Percentiles rank a stretch among this genome's conserved stretches.
These are phyloP conservation scores for Salvelinus sp. DNA, from an alignment of 2,113 vertebrate species.

Conservation along the genomic window DNA sequence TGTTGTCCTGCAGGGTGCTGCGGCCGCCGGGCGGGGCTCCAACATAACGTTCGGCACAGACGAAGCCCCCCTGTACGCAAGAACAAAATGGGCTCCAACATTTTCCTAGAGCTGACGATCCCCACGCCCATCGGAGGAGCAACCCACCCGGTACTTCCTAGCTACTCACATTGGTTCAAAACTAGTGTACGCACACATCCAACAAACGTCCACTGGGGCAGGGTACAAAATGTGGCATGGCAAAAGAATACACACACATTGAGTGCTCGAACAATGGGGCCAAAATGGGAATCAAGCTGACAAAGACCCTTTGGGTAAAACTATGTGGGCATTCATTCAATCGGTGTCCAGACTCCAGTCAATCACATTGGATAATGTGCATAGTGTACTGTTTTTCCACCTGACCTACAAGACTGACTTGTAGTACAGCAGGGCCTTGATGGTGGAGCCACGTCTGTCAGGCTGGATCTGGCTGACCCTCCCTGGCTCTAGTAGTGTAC, in stretches of 20 bases:
- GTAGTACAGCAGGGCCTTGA: too few relatives aligned
- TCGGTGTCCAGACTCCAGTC: too few relatives aligned
- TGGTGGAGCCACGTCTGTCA: too few relatives aligned
- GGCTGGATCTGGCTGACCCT: too few relatives aligned
- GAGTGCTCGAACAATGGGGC: not conserved
- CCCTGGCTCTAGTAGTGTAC: too few relatives aligned
- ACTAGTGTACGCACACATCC: not conserved
- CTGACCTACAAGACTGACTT: too few relatives aligned
- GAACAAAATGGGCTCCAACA: slow-evolving; percentile 94
- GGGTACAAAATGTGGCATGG: too few relatives aligned
- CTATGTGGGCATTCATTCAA: too few relatives aligned
- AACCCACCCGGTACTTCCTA: slow-evolving; percentile 74
- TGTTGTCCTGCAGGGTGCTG: slow-evolving; percentile 80
- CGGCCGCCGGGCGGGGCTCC: slow-evolving; percentile 92
- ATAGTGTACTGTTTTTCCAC: too few relatives aligned
- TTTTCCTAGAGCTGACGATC: slow-evolving; percentile 91
- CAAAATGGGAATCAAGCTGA: too few relatives aligned
- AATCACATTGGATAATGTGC: too few relatives aligned
- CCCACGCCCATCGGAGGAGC: slow-evolving; percentile 81
- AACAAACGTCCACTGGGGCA: not conserved
- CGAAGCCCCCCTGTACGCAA: slow-evolving; percentile 81
- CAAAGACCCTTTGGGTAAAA: too few relatives aligned
- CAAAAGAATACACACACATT: not conserved
- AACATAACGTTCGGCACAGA: slow-evolving; percentile 86
- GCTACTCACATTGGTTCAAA: not conserved